Base-by-base conservation (phyloP, 2,797 vertebrate genomes). In the Pygocentrus nattereri region DNA sequence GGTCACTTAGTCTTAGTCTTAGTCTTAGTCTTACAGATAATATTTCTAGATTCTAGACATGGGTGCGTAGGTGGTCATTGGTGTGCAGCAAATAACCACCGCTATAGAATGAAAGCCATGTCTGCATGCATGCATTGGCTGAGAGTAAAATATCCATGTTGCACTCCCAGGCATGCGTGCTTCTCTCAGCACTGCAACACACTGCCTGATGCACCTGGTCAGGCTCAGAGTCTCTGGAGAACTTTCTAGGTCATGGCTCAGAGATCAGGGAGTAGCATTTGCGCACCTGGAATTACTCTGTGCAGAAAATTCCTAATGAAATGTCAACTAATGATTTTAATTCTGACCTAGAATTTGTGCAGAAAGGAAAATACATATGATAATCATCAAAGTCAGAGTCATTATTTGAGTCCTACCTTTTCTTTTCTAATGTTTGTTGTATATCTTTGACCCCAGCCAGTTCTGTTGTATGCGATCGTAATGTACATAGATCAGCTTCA, bases 161-260 rank as follows among this genome's bases (percentile, higher is more conserved):
- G 44, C 15, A 27, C 16, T 27, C 13, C 31, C 68, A 70, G 67
- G 11, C n/a, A 67, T 11, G 2, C 34, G 0, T n/a, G 41, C 13
- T 27, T 49, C 44, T 27, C 21, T 70, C 15, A 18, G 64, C 64
- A 13, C 64, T 34, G 10, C 30, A 67, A 16, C 38, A 16, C 38
- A 69, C 38, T 12, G 38, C n/a, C 34, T 15, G 68, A 70, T 70
- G 41, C 41, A 49, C 68, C 44, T 30, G 44, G 47, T 49, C 44
- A 18, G 25, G 68, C 68, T 27, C 44, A 70, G 44, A 19, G 23
- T 70, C 68, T 44, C 47, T 6, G 11, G 44, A 50, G 47, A 49
- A 27, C 44, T 25, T 49, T 70, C 25, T 49, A 70, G 23, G 68
- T 70, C 44, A 49, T 70, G 31, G 38, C 21, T 47, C 65, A 69